Percentiles rank a stretch among this genome's conserved stretches.
Evolutionary conservation across 2,797 vertebrate genomes (phyloP).

Genomic region (Calcarius lapponicus): DNA sequence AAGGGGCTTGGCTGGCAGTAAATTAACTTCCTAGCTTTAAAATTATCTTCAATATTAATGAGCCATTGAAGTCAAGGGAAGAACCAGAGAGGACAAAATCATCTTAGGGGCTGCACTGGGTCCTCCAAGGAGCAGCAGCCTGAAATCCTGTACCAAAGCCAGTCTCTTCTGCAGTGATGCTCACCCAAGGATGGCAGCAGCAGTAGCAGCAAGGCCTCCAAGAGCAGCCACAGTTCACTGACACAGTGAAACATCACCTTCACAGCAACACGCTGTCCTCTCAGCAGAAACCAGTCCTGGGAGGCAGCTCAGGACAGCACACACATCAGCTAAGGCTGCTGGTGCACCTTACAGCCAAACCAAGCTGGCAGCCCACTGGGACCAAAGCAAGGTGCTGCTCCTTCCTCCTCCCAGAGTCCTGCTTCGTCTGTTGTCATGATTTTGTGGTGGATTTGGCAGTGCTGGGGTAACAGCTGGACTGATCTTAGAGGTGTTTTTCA

Average conservation of each 20-base stretch:
- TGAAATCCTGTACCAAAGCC: not conserved
- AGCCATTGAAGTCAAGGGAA: not conserved
- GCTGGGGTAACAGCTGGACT: not conserved
- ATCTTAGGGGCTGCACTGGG: not conserved
- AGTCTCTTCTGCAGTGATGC: not conserved
- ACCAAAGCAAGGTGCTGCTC: fast-evolving
- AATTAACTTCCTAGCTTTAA: not conserved
- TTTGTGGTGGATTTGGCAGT: not conserved
- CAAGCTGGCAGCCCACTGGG: not conserved
- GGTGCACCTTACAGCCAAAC: not conserved
- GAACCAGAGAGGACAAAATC: not conserved
- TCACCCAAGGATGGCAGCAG: fast-evolving
- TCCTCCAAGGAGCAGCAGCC: not conserved
- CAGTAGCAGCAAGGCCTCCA: not conserved
- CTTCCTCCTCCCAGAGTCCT: not conserved
- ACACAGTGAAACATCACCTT: not conserved
- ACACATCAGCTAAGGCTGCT: not conserved
- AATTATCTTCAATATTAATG: not conserved
- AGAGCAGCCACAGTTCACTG: not conserved
- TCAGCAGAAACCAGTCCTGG: not conserved
- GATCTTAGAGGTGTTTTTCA: not conserved
- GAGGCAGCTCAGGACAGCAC: not conserved
- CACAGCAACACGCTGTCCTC: not conserved
- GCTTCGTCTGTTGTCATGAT: not conserved
- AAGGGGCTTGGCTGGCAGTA: not conserved